These are phyloP conservation scores for Aphrophora alni DNA, from an alignment of 2,888 invertebrate genomes.

Conservation along the genomic window DNA sequence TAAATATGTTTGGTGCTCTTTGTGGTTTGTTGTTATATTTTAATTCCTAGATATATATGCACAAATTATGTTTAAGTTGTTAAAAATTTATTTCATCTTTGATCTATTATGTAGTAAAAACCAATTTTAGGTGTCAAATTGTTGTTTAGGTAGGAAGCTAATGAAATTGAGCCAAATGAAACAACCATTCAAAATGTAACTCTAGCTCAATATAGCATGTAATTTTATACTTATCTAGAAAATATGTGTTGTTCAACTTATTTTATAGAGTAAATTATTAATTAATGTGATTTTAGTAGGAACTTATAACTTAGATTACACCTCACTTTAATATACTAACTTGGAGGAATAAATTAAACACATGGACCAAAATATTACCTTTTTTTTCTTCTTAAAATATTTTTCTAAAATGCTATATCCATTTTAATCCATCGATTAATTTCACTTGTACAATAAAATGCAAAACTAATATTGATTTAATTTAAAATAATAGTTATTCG, in stretches of 20 bases:
- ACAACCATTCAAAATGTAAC: neutral
- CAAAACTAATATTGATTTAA: no score
- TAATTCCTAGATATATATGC: constrained; percentile 25
- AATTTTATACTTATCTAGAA: constrained; percentile 3
- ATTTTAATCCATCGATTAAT: no score
- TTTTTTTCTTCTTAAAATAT: no score
- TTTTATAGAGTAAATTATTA: no score
- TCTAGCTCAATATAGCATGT: neutral
- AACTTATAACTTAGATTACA: no score
- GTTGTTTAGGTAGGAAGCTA: constrained; percentile 28
- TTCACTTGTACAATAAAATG: no score
- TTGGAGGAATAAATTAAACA: neutral
- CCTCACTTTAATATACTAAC: neutral
- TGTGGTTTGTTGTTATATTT: constrained; percentile 31
- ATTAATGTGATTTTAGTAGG: no score
- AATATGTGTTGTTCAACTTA: no score
- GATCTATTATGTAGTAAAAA: constrained; percentile 26
- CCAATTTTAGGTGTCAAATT: constrained; percentile 39
- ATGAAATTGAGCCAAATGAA: neutral
- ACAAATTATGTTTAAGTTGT: constrained; percentile 24
- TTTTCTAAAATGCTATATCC: no score
- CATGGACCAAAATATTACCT: neutral
- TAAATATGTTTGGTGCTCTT: constrained; percentile 25
- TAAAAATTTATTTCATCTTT: neutral
- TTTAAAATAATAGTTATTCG: no score